Base-by-base conservation (phyloP, 1,140 invertebrate genomes). In the Zaprionus africanus region DNA sequence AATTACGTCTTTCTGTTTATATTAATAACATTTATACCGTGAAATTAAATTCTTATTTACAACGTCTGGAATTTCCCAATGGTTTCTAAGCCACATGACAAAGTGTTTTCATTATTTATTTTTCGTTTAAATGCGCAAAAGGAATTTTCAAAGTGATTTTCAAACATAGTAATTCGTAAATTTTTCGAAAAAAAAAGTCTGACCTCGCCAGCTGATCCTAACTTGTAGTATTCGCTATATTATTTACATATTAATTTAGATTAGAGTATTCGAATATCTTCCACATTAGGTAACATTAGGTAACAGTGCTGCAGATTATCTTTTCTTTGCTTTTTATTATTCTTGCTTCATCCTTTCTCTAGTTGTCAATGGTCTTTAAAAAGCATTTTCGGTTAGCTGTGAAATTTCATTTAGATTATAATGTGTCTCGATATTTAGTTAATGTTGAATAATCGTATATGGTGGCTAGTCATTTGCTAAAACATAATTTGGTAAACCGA, bases 251-350 rank as follows among this genome's bases (percentile, higher is more conserved):
- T 28, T 43, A 74, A 49, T 68, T 58, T 86, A 49, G 43, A 80
- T 75, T 78, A 74, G 62, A 43, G 46, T 76, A 43, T 59, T 70
- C 26, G 49, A 53, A 62, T 71, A 62, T 62, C 43, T 76, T 65
- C 73, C 66, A 72, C 67, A 80, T 75, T 78, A 81, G 80, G 70
- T 84, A 83, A 88, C 84, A 84, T 64, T 78, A 61, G 59, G 59
- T 61, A 61, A 61, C 59, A 61, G 59, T 61, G 59, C 59, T 61
- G 38, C 59, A 61, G 41, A 43, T 61, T 46, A n/a, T 24, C 41
- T 28, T 17, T 61, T 28, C 24, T 24, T 19, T 22, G 24, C 6
- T 15, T 15, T 15, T 38, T 2, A 31, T 31, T 31, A 7, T 31
- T 7, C 28, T 31, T 7, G 7, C 28, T 7, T 7, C 28, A 31